Conservation (phyloP, 2,113 vertebrate genomes). For the Gavia stellata region DNA sequence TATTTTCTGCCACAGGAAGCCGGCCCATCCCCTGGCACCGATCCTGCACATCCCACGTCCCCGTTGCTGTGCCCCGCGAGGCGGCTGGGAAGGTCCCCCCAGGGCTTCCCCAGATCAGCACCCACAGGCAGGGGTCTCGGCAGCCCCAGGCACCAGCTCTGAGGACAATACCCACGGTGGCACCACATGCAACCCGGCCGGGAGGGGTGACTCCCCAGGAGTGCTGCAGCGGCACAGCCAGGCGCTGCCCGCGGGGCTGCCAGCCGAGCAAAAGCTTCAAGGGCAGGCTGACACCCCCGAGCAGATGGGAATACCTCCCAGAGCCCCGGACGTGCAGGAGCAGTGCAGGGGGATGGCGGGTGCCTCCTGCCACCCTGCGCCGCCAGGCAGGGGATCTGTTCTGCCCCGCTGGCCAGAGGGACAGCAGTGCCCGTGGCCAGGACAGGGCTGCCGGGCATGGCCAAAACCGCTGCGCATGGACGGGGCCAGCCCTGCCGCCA, state of each 20-base stretch:
- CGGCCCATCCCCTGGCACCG: background rate
- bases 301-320: background rate
- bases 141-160: background rate
- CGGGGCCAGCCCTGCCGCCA: background rate
- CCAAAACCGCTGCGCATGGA: background rate
- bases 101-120: background rate
- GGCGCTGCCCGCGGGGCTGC: background rate
- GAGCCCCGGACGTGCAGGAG: fast-evolving
- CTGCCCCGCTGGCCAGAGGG: fast-evolving
- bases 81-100: background rate
- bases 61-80: fast-evolving
- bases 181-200: background rate
- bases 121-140: background rate
- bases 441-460: background rate
- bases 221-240: background rate
- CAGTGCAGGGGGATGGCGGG: fast-evolving
- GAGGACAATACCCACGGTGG: background rate
- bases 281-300: background rate
- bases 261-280: fast-evolving
- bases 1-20: constrained; percentile 46
- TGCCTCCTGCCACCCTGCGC: background rate
- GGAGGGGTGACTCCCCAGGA: background rate
- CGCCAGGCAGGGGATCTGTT: fast-evolving
- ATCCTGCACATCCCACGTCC: constrained; percentile 19
- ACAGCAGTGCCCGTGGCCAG: background rate